Evolutionary conservation across 2,888 invertebrate genomes (phyloP).

Genomic region (Synergus itoensis): DNA sequence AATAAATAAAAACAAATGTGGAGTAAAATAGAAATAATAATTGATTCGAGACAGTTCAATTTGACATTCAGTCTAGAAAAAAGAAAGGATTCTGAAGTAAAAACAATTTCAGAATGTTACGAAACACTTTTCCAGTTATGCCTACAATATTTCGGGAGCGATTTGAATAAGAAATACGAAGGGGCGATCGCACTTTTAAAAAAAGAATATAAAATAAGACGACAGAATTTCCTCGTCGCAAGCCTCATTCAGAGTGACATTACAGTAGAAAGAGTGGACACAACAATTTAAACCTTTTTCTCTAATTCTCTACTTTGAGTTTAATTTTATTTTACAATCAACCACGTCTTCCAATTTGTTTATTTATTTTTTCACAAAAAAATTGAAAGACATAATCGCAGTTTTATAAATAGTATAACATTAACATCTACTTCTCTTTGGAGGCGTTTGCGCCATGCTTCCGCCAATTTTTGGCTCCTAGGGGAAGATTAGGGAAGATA

Average conservation of each 20-base stretch:
- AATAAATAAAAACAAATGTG: slow-evolving; percentile 38
- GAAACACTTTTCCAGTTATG: neutral
- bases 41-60: neutral
- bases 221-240: slow-evolving; percentile 48
- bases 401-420: slow-evolving; percentile 65
- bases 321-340: slow-evolving; percentile 46
- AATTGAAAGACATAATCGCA: slow-evolving; percentile 41
- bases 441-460: slow-evolving; percentile 58
- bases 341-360: slow-evolving; percentile 2
- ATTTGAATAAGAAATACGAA: slow-evolving; percentile 18
- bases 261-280: slow-evolving; percentile 44
- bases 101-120: neutral
- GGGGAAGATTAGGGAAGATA: slow-evolving; percentile 60
- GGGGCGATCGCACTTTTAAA: slow-evolving; percentile 18
- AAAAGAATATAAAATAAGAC: slow-evolving; percentile 19
- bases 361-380: neutral
- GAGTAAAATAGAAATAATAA: slow-evolving; percentile 48
- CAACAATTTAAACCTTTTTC: slow-evolving; percentile 41
- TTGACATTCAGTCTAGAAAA: neutral
- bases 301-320: slow-evolving; percentile 29
- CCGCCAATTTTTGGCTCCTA: slow-evolving; percentile 60
- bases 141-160: slow-evolving; percentile 9
- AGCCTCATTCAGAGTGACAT: slow-evolving; percentile 51
- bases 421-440: slow-evolving; percentile 65
- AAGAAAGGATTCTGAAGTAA: neutral